Evolutionary conservation across 2,113 vertebrate species (phyloP).

Genomic region (Xenus cinereus): DNA sequence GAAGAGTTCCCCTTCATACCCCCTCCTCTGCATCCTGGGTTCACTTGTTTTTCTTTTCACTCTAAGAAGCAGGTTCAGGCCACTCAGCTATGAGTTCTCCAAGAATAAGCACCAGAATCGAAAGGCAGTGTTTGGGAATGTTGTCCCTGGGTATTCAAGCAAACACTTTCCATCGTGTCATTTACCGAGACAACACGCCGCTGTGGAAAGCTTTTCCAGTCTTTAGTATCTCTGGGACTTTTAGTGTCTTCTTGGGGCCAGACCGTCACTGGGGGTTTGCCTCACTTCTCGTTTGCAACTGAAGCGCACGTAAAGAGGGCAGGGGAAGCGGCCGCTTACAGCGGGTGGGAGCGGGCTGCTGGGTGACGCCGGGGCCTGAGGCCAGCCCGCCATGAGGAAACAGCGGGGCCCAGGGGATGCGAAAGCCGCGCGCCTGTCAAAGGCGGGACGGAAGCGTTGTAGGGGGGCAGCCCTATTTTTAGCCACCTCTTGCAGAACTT

Average conservation of each 20-base stretch:
- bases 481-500: conserved; percentile 44
- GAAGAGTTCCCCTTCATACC: neutral
- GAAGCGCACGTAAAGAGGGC: neutral
- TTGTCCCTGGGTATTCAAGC: neutral
- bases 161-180: neutral
- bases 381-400: neutral
- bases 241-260: accelerated
- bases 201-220: neutral
- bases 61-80: neutral
- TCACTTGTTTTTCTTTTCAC: neutral
- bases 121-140: neutral
- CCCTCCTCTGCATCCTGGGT: neutral
- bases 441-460: conserved; percentile 44
- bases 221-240: neutral
- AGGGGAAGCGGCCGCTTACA: neutral
- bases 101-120: neutral
- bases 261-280: neutral
- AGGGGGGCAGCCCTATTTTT: conserved; percentile 55
- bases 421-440: conserved; percentile 17
- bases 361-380: neutral
- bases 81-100: neutral
- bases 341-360: neutral
- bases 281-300: conserved; percentile 2
- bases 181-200: neutral
- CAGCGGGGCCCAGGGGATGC: neutral